Base-by-base conservation (phyloP, 2,888 invertebrate genomes). In the Nemotelus pantherinus region DNA sequence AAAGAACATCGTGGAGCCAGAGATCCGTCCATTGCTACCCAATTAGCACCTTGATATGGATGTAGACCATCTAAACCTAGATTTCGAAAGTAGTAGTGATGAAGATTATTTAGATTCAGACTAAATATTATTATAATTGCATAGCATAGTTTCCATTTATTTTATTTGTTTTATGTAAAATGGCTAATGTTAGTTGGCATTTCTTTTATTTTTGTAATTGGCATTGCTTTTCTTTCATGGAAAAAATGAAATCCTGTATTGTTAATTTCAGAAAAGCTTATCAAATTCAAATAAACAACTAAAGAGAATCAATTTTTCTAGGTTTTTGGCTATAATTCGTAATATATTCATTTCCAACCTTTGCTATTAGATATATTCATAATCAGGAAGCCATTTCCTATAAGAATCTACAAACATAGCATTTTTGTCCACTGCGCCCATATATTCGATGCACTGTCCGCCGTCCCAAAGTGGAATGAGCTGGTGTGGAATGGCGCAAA, bases 41-140 rank as follows among this genome's bases (percentile, higher is more conserved):
- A 57, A 57, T 57, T 25, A 57, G 3, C 57, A 57, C 25, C 57
- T 57, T 57, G 57, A 57, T 57, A 25, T 57, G 57, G 25, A 57
- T 57, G 57, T 57, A 57, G 57, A 57, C 57, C 3, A 57, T 57
- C 25, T 57, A 57, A 57, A 6, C 57, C 10, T 57, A 57, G 10
- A 57, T 57, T 57, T 57, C 57, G 10, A 57, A 57, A 57, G 57
- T 57, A 57, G 57, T 57, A n/a, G 57, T 57, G 10, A 57, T n/a
- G 3, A 57, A 57, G 50, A 50, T 9, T 50, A 50, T 5, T 57
- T 9, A 25, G 57, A 57, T 3, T 57, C 57, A 57, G 10, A 10
- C 25, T 5, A 57, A 9, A 57, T 57, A 57, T n/a, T n/a, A n/a
- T n/a, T 57, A 25, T 57, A 57, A 57, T 25, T 57, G 57, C 57